Evolutionary conservation across 2,888 invertebrate genomes (phyloP).

Genomic region (Antheraea assamensis): DNA sequence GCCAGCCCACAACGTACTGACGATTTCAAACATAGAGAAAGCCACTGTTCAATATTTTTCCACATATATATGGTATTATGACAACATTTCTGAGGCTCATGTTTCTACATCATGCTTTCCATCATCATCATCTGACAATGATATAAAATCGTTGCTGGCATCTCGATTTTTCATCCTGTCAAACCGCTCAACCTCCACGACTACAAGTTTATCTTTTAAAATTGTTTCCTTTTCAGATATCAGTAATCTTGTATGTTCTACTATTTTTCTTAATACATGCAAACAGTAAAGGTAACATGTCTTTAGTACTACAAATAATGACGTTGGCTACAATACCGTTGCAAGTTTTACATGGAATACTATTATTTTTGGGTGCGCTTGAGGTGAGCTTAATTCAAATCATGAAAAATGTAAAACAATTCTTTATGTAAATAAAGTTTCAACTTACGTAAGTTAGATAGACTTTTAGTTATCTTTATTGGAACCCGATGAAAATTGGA

Average conservation of each 20-base stretch:
- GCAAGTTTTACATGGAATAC: conserved; percentile 43
- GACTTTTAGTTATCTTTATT: too few species aligned
- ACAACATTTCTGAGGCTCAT: too few species aligned
- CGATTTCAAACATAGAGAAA: background rate
- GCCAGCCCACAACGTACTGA: background rate
- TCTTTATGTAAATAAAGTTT: too few species aligned
- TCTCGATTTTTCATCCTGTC: too few species aligned
- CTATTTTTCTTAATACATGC: conserved; percentile 40
- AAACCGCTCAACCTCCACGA: background rate
- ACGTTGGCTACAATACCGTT: conserved; percentile 38
- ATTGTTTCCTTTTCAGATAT: conserved; percentile 44
- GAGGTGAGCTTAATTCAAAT: conserved; percentile 41
- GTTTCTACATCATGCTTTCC: too few species aligned
- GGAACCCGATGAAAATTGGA: too few species aligned
- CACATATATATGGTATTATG: background rate
- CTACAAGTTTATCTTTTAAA: background rate
- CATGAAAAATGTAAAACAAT: background rate
- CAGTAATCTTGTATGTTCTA: conserved; percentile 42
- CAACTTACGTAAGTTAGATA: too few species aligned
- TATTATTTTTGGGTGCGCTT: conserved; percentile 53
- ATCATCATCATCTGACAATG: too few species aligned
- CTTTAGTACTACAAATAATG: conserved; percentile 41
- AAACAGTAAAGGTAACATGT: conserved; percentile 40
- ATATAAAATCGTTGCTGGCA: too few species aligned
- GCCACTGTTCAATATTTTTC: background rate